Evolutionary conservation across 2,113 vertebrate species (phyloP).

Genomic region (Strix aluco): DNA sequence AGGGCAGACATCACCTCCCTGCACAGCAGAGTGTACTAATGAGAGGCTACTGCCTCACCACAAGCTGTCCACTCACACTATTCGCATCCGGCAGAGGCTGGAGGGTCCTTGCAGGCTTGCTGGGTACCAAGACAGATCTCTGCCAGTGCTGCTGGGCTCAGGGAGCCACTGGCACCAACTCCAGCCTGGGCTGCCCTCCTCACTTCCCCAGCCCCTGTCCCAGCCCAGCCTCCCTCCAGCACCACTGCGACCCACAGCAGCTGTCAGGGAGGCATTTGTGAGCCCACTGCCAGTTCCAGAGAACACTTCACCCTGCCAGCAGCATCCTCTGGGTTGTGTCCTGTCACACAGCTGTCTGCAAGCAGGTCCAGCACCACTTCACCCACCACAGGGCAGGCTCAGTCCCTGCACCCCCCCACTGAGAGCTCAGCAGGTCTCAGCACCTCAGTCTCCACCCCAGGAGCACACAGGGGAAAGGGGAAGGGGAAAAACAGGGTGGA

Average conservation of each 20-base stretch:
- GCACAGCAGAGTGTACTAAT: background rate
- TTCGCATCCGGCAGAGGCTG: background rate
- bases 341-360: rapidly evolving
- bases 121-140: background rate
- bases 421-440: background rate
- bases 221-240: background rate
- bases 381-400: background rate
- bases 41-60: background rate
- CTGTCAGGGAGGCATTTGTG: background rate
- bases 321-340: background rate
- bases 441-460: background rate
- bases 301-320: background rate
- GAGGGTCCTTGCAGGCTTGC: background rate
- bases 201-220: background rate
- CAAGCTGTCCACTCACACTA: background rate
- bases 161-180: background rate
- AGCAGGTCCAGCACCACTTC: too few species aligned
- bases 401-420: background rate
- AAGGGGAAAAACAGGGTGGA: background rate
- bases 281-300: background rate
- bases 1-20: background rate
- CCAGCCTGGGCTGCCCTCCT: background rate
- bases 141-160: rapidly evolving
- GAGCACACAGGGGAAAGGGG: background rate
- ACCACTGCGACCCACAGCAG: background rate